These are phyloP conservation scores for Tenebrosternarchus preto DNA, from an alignment of 2,113 vertebrate genomes.

Conservation along the genomic window DNA sequence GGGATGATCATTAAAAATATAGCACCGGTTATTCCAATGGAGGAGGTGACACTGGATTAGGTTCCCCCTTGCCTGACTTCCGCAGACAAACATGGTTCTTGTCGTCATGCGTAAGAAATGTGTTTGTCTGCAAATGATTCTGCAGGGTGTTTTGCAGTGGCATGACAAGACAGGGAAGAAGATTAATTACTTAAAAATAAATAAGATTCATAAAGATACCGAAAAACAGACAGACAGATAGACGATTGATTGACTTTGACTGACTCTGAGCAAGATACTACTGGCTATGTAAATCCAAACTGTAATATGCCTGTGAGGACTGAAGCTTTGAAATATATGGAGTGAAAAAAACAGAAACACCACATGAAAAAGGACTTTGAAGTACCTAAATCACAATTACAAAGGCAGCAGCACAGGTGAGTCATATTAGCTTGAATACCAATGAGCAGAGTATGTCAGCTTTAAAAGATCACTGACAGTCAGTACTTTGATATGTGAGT, in stretches of 20 bases:
- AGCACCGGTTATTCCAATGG: background rate
- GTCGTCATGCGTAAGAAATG: constrained; percentile 51
- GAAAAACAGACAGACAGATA: background rate
- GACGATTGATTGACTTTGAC: background rate
- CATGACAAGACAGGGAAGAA: constrained; percentile 22
- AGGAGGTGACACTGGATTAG: background rate
- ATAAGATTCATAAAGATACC: constrained; percentile 36
- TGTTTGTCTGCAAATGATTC: constrained; percentile 55
- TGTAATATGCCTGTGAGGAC: background rate
- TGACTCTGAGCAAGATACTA: background rate
- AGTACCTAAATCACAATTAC: constrained; percentile 24
- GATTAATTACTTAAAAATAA: too few relatives aligned
- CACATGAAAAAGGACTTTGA: constrained; percentile 23
- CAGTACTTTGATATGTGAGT: background rate
- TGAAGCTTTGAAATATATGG: too few relatives aligned
- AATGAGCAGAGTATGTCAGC: constrained; percentile 7
- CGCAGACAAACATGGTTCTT: too few relatives aligned
- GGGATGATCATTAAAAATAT: too few relatives aligned
- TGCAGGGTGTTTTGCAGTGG: constrained; percentile 17
- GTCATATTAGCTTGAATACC: constrained; percentile 25
- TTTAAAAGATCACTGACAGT: background rate
- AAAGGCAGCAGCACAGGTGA: constrained; percentile 23
- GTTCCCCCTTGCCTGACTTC: background rate
- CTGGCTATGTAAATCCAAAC: background rate
- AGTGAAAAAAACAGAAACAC: constrained; percentile 4